Evolutionary conservation across 2,888 invertebrate genomes (phyloP).

Genomic region (Trissoscelio sp.): DNA sequence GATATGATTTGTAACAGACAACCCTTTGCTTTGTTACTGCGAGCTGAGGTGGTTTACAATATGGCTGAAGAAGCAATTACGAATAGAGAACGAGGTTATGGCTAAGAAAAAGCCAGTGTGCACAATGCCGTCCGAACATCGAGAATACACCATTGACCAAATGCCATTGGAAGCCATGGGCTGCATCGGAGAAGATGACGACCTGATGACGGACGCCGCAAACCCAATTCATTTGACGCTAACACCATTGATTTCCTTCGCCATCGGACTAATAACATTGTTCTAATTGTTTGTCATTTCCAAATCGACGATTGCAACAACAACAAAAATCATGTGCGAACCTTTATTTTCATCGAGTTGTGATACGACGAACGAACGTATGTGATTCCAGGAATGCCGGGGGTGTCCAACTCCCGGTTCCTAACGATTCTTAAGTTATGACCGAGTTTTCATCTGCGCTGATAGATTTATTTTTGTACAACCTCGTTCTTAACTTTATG

Average conservation of each 20-base stretch:
- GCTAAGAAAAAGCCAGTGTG: conserved; percentile 93
- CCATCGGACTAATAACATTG: conserved; percentile 24
- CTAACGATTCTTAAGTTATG: conserved; percentile 40
- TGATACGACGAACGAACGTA: conserved; percentile 17
- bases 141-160: conserved; percentile 92
- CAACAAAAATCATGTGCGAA: too few relatives aligned
- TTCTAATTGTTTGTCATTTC: conserved; percentile 22
- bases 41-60: conserved; percentile 94
- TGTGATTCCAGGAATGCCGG: conserved; percentile 34
- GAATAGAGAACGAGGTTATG: conserved; percentile 94
- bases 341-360: conserved; percentile 17
- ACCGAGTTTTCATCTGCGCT: conserved; percentile 14
- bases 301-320: not conserved
- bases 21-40: conserved; percentile 94
- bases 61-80: conserved; percentile 90
- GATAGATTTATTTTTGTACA: conserved; percentile 61
- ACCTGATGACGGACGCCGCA: conserved; percentile 23
- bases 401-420: not conserved
- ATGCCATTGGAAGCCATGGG: conserved; percentile 93
- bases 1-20: conserved; percentile 86
- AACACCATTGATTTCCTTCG: conserved; percentile 22
- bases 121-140: conserved; percentile 91
- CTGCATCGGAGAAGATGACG: conserved; percentile 85
- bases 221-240: conserved; percentile 28
- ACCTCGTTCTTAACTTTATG: conserved; percentile 50